Evolutionary conservation across 2,797 vertebrate genomes (phyloP).

Genomic region (Pipistrellus pipistrellus): DNA sequence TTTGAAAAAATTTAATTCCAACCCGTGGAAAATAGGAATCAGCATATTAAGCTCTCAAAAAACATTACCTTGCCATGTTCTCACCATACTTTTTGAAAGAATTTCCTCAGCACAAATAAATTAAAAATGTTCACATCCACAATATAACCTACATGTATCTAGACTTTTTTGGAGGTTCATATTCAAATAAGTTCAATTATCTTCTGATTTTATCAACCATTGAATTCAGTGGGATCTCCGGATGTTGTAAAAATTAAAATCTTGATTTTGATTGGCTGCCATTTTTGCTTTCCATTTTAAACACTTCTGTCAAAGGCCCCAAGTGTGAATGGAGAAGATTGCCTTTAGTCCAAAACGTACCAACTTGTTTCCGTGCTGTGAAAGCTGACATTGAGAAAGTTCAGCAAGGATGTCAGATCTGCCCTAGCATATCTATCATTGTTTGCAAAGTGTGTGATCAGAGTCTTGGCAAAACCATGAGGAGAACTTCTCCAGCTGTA

Average conservation of each 20-base stretch:
- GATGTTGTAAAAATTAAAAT: constrained; percentile 78
- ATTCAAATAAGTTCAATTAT: constrained; percentile 65
- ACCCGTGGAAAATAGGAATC: constrained; percentile 40
- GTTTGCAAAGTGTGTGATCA: constrained; percentile 50
- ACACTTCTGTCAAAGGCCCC: constrained; percentile 39
- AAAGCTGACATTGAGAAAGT: constrained; percentile 46
- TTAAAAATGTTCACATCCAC: constrained; percentile 56
- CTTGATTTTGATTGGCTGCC: constrained; percentile 65
- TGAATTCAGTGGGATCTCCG: constrained; percentile 78
- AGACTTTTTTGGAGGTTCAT: constrained; percentile 31
- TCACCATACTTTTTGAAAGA: constrained; percentile 46
- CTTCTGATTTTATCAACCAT: constrained; percentile 72
- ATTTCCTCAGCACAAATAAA: constrained; percentile 60
- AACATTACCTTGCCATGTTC: constrained; percentile 54
- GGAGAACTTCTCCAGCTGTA: constrained; percentile 36
- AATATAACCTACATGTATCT: constrained; percentile 10
- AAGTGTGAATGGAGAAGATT: constrained; percentile 61
- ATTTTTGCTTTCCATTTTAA: constrained; percentile 70
- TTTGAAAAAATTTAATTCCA: constrained; percentile 56
- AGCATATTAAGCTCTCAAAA: not conserved
- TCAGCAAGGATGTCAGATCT: constrained; percentile 53
- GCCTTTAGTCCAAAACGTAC: constrained; percentile 34
- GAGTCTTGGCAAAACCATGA: constrained; percentile 59
- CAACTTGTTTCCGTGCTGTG: constrained; percentile 38
- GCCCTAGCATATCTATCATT: constrained; percentile 44